These are phyloP conservation scores for Drosophila orosa DNA, from an alignment of 1,140 invertebrate species.

Conservation along the genomic window DNA sequence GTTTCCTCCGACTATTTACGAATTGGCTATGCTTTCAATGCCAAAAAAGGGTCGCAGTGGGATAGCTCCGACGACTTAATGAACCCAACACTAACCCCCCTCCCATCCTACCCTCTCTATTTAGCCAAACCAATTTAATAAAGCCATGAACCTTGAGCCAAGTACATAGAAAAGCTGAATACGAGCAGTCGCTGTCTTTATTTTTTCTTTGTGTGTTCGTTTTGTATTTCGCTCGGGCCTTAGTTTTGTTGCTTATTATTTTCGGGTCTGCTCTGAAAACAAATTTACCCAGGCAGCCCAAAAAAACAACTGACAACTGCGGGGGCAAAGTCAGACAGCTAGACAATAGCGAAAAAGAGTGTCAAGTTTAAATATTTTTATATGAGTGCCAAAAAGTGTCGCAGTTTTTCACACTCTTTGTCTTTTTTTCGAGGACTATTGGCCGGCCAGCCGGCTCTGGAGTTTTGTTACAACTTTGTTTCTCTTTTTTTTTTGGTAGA, in stretches of 20 bases:
- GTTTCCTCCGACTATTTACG: conserved; percentile 51
- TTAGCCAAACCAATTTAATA: conserved; percentile 76
- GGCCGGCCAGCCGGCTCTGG: conserved; percentile 22
- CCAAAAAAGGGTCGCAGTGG: conserved; percentile 65
- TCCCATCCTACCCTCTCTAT: conserved; percentile 9
- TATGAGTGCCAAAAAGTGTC: conserved; percentile 58
- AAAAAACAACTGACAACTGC: conserved; percentile 54
- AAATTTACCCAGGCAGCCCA: conserved; percentile 40
- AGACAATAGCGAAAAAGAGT: conserved; percentile 55
- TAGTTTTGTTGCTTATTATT: conserved; percentile 54
- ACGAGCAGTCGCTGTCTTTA: conserved; percentile 40
- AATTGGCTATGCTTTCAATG: conserved; percentile 78
- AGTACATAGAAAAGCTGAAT: conserved; percentile 64
- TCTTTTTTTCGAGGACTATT: conserved; percentile 28
- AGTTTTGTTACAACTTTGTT: conserved; percentile 53
- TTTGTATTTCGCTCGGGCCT: conserved; percentile 15
- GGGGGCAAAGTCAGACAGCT: conserved; percentile 27
- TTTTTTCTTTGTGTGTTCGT: conserved; percentile 8
- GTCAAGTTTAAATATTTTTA: conserved; percentile 76
- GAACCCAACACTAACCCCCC: conserved; percentile 19
- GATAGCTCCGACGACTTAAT: conserved; percentile 57
- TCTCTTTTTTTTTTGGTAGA: conserved; percentile 11
- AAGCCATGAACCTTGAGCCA: conserved; percentile 79
- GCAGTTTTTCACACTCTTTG: conserved; percentile 45
- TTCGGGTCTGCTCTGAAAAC: conserved; percentile 52